Evolutionary conservation across 2,797 vertebrate species (phyloP).

Genomic region (Sebastiscus tertius): DNA sequence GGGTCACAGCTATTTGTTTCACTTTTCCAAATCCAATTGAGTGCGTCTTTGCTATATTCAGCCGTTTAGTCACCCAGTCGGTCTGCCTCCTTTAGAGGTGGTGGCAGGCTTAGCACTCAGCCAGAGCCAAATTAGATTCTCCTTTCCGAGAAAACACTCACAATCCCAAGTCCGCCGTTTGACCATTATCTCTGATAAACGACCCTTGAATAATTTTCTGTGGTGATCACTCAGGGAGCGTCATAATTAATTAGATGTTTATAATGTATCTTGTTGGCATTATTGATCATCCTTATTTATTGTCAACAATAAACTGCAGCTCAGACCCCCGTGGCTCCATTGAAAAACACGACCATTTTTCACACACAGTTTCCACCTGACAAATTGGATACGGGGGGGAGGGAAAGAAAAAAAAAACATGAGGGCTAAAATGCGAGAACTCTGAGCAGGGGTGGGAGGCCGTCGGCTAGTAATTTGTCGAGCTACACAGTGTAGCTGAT

Average conservation of each 20-base stretch:
- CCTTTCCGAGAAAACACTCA: neutral
- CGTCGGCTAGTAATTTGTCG: conserved; percentile 61
- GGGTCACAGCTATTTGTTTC: conserved; percentile 68
- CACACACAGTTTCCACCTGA: conserved; percentile 66
- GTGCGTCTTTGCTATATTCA: conserved; percentile 47
- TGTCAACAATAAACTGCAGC: conserved; percentile 45
- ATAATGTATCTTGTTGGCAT: conserved; percentile 19
- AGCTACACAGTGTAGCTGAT: conserved; percentile 62
- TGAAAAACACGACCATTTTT: conserved; percentile 59
- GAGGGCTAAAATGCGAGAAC: conserved; percentile 37
- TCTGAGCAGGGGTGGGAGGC: conserved; percentile 48
- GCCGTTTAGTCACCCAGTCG: conserved; percentile 31
- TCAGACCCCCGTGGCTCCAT: conserved; percentile 36
- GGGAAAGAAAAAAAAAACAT: neutral
- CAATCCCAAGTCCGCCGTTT: neutral
- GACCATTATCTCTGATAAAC: conserved; percentile 12
- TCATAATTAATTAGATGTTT: conserved; percentile 43
- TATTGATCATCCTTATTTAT: conserved; percentile 52
- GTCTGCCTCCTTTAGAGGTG: conserved; percentile 24
- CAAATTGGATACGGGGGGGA: conserved; percentile 47
- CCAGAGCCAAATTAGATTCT: conserved; percentile 14
- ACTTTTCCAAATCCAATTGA: conserved; percentile 65
- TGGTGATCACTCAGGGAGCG: conserved; percentile 13
- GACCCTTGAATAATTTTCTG: conserved; percentile 17
- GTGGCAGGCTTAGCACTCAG: conserved; percentile 2